These are phyloP conservation scores for Chloromyia formosa DNA, from an alignment of 2,888 invertebrate genomes.

Conservation along the genomic window DNA sequence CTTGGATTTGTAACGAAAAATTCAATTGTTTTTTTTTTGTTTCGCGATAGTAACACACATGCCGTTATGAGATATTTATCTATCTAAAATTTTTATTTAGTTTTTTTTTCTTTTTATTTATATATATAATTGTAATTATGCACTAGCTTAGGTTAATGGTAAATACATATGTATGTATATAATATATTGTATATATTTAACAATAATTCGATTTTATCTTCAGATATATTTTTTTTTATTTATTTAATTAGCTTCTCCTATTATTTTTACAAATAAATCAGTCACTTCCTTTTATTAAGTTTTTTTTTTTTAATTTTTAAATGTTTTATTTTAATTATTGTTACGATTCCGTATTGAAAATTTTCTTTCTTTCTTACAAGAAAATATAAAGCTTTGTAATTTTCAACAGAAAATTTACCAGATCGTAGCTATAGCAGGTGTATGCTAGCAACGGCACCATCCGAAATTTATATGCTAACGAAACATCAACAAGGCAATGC, in stretches of 20 bases:
- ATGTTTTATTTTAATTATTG: too few relatives aligned
- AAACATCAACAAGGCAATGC: too few relatives aligned
- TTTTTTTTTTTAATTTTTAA: too few relatives aligned
- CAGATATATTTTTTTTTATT: background rate
- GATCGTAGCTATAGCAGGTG: too few relatives aligned
- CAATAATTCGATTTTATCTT: slow-evolving; percentile 3
- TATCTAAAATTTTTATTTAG: background rate
- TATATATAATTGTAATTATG: background rate
- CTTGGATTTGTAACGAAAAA: background rate
- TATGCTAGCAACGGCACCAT: too few relatives aligned
- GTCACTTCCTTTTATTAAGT: background rate
- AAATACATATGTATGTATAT: too few relatives aligned
- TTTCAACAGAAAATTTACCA: too few relatives aligned
- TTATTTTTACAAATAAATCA: background rate
- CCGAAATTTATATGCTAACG: too few relatives aligned
- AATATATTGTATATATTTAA: background rate
- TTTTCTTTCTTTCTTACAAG: background rate
- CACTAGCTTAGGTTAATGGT: background rate
- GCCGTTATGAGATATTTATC: background rate
- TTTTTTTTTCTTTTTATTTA: background rate
- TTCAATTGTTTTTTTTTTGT: slow-evolving; percentile 16
- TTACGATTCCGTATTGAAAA: too few relatives aligned
- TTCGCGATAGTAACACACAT: background rate
- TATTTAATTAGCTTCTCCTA: background rate
- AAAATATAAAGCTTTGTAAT: too few relatives aligned